Evolutionary conservation across 92 coral and sea anemone genomes (phyloP).

Genomic region (Phymanthus crucifer): DNA sequence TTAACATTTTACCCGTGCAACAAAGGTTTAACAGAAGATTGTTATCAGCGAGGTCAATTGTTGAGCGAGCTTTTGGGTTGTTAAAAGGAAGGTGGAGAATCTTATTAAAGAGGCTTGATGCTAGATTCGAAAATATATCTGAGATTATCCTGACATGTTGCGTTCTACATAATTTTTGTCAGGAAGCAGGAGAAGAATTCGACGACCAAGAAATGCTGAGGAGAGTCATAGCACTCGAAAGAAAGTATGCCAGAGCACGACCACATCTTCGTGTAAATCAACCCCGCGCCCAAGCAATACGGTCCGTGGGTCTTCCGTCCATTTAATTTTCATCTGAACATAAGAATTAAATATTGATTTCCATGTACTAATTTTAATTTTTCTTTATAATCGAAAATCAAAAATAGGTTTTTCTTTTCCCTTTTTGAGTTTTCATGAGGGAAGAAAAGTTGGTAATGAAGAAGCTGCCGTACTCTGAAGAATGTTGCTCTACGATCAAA

Average conservation of each 20-base stretch:
- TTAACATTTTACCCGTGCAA: constrained; percentile 15
- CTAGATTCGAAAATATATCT: constrained; percentile 28
- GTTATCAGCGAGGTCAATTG: constrained; percentile 32
- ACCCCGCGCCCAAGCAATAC: constrained; percentile 42
- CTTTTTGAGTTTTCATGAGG: no score
- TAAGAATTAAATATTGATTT: no score
- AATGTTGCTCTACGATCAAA: no score
- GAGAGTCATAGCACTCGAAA: constrained; percentile 27
- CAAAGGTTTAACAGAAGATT: constrained; percentile 43
- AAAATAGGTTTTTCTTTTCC: no score
- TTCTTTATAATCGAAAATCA: no score
- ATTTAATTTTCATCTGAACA: no score
- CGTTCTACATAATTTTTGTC: constrained; percentile 57
- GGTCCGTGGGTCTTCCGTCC: no score
- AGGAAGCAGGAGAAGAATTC: constrained; percentile 53
- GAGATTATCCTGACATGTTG: constrained; percentile 48
- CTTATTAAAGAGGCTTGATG: constrained; percentile 45
- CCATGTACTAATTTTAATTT: no score
- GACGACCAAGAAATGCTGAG: constrained; percentile 52
- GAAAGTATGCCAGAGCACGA: constrained; percentile 26
- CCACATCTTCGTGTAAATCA: constrained; percentile 6
- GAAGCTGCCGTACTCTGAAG: no score
- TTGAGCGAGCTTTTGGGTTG: constrained; percentile 56
- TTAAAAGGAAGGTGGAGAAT: constrained; percentile 58
- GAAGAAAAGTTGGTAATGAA: no score